Base-by-base conservation (phyloP, 2,113 vertebrate species). In the Acrocephalus kingi region DNA sequence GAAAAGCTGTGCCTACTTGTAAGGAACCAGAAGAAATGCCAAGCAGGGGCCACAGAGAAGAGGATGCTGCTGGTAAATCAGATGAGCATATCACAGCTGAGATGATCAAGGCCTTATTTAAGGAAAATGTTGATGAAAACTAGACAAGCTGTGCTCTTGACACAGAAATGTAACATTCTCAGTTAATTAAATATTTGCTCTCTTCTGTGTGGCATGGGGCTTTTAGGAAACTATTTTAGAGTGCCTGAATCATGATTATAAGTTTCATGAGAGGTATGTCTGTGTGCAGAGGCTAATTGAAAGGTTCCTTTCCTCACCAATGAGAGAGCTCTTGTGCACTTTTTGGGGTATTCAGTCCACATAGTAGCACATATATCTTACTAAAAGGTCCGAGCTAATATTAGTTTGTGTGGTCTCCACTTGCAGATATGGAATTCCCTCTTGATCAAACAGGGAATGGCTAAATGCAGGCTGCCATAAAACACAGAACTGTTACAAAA, bases 61-160 rank as follows among this genome's bases (percentile, higher is more conserved):
- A 93, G 7, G 67, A 30, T 18, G 7, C 20, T 22, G 16, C 3
- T 45, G 84, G 43, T 45, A 92, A 59, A 81, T 66, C 90, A 19
- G 55, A 93, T 4, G 64, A 87, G 66, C 87, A 24, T 20, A 95
- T 98, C 68, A 98, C 98, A 21, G 92, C 96, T 67, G 87, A 55
- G 89, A 98, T 98, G 97, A 94, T 98, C 83, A 97, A 96, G 73
- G 94, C 97, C 30, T 89, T 96, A 59, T 91, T 97, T 90, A 41
- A 95, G 51, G 35, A 46, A 41, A 59, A 94, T 39, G 10, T 39
- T 59, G 33, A 37, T 87, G 52, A 66, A 84, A 80, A 79, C 45
- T 7, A 78, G 37, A 35, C 54, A 46, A 43, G 41, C 56, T 71
- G 28, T 37, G 30, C 82, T 87, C n/a, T 54, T 87, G 66, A 82